These are phyloP conservation scores for Pseudobourletiella spinata DNA, from an alignment of 1,140 invertebrate genomes.

Conservation along the genomic window DNA sequence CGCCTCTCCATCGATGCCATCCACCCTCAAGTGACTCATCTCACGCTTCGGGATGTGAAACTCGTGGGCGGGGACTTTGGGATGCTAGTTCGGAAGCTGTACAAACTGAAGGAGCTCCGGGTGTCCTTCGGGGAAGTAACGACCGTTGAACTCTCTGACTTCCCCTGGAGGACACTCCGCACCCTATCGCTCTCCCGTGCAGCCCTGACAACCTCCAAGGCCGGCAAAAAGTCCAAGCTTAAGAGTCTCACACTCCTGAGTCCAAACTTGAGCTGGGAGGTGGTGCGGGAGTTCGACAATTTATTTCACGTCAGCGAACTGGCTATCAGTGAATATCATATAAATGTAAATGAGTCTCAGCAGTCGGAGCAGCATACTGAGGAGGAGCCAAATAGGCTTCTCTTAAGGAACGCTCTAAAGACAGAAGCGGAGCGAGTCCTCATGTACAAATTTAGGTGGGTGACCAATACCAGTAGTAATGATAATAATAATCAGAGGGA, in stretches of 20 bases:
- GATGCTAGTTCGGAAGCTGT: background rate
- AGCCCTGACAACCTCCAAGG: background rate
- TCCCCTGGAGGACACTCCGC: background rate
- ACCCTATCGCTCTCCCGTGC: background rate
- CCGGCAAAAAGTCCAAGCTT: background rate
- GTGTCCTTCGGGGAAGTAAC: background rate
- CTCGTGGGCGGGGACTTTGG: background rate
- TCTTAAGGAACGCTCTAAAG: background rate
- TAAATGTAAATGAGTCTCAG: background rate
- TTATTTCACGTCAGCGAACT: background rate
- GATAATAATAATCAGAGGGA: too few relatives aligned
- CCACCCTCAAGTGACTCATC: background rate
- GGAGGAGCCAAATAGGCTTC: background rate
- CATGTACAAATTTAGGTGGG: background rate
- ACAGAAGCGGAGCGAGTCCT: background rate
- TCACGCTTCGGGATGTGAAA: slow-evolving; percentile 1
- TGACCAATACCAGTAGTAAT: too few relatives aligned
- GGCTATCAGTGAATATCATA: background rate
- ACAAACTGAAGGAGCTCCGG: background rate
- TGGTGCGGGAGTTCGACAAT: background rate
- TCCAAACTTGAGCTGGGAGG: background rate
- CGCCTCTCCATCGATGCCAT: background rate
- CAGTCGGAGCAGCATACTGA: background rate
- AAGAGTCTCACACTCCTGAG: background rate
- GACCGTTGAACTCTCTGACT: background rate